A percentile compares a stretch with the other conserved stretches of the same genome.
phyloP scores from a whole-genome alignment of 2,888 invertebrate species.

The Spodoptera exigua region DNA sequence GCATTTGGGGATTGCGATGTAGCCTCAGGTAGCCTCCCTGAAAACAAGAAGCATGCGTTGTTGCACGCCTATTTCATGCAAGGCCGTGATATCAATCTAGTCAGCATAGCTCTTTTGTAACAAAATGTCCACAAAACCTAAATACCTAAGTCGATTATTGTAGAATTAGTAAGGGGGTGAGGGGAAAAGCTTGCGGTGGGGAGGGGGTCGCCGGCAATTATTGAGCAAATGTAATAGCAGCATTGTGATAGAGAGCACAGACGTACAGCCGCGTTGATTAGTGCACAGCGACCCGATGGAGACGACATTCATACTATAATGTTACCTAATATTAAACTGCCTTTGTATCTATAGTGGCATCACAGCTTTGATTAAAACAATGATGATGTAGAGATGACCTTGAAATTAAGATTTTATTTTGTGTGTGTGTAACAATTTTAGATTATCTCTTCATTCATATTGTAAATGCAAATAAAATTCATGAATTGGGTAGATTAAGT shows the following conservation, averaged over 20 bases:
- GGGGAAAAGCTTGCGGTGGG: conserved; percentile 23
- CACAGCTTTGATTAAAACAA: too few relatives aligned
- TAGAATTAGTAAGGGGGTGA: background rate
- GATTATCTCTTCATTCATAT: too few relatives aligned
- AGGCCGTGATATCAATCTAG: conserved; percentile 7
- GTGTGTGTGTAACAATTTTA: too few relatives aligned
- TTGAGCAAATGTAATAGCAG: conserved; percentile 88
- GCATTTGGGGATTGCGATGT: too few relatives aligned
- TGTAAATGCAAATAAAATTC: too few relatives aligned
- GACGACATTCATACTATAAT: conserved; percentile 46
- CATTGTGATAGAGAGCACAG: conserved; percentile 85
- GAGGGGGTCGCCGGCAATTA: conserved; percentile 78
- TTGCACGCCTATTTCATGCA: background rate
- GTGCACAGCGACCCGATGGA: conserved; percentile 71
- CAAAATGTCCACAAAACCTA: background rate
- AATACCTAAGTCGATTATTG: conserved; percentile 28
- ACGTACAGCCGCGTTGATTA: conserved; percentile 84
- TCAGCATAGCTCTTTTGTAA: background rate
- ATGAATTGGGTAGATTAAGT: too few relatives aligned
- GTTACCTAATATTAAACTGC: too few relatives aligned
- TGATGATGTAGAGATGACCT: too few relatives aligned
- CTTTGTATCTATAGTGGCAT: too few relatives aligned
- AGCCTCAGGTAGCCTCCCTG: too few relatives aligned
- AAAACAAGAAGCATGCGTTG: too few relatives aligned
- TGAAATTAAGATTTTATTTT: too few relatives aligned